Percentiles rank a stretch among this genome's conserved stretches.
Evolutionary conservation across 1,140 invertebrate genomes (phyloP).

Genomic region (Lucilia sericata): DNA sequence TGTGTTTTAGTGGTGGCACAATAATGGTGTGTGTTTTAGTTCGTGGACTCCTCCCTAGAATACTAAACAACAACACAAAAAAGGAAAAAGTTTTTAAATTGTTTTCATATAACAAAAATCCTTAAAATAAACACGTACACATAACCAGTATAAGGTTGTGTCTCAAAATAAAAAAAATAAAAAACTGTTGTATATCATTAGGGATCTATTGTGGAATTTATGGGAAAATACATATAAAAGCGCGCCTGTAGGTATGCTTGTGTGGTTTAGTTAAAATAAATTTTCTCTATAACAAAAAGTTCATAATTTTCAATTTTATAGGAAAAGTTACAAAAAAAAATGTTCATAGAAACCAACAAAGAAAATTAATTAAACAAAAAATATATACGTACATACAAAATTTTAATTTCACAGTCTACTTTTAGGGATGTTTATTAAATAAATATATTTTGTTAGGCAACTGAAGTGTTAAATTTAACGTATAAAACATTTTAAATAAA

Average conservation of each 20-base stretch:
- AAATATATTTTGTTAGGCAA: too few species aligned
- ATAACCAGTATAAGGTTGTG: not conserved
- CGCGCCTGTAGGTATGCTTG: too few species aligned
- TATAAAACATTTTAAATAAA: too few species aligned
- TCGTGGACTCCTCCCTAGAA: not conserved
- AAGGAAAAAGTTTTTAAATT: not conserved
- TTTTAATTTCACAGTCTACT: not conserved
- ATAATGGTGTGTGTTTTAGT: not conserved
- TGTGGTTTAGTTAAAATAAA: not conserved
- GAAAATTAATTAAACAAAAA: not conserved
- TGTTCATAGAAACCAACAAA: not conserved
- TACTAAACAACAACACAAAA: not conserved
- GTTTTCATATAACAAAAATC: not conserved
- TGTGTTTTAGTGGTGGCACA: not conserved
- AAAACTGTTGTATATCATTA: not conserved
- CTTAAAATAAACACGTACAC: not conserved
- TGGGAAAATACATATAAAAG: not conserved
- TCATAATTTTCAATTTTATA: conserved; percentile 9
- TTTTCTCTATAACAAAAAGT: not conserved
- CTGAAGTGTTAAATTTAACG: too few species aligned
- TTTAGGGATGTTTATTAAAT: not conserved
- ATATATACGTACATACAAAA: not conserved
- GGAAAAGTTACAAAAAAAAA: not conserved
- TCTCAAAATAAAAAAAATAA: not conserved
- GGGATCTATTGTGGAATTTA: not conserved